Percentiles rank a stretch among this genome's conserved stretches.
Evolutionary conservation across 2,797 vertebrate species (phyloP).

Genomic region (Rachycentron canadum): DNA sequence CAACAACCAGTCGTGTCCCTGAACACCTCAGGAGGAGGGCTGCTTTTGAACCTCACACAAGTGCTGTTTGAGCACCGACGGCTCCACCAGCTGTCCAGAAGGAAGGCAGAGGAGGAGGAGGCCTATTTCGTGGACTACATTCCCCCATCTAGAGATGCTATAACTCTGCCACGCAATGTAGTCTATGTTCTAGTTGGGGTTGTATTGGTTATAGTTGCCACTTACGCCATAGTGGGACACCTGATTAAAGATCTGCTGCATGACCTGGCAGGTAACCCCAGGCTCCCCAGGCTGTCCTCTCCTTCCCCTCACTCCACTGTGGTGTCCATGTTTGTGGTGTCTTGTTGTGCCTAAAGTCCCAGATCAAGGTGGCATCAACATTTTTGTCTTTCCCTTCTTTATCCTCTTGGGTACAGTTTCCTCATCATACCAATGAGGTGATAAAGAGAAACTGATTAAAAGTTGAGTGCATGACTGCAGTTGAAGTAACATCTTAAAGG

Average conservation of each 20-base stretch:
- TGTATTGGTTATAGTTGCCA: constrained; percentile 87
- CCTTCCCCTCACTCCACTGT: constrained; percentile 15
- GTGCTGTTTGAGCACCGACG: constrained; percentile 60
- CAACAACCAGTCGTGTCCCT: constrained; percentile 31
- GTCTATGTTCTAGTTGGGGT: constrained; percentile 88
- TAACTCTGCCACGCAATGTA: constrained; percentile 86
- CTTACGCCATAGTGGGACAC: constrained; percentile 94
- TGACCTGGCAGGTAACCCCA: constrained; percentile 91
- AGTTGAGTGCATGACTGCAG: neutral
- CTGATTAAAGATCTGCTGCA: constrained; percentile 93
- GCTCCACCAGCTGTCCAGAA: constrained; percentile 70
- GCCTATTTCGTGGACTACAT: constrained; percentile 87
- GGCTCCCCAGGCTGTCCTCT: constrained; percentile 28
- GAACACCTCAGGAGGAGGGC: constrained; percentile 49
- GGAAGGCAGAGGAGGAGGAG: constrained; percentile 67
- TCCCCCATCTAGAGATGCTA: constrained; percentile 87
- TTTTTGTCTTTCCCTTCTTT: constrained; percentile 22
- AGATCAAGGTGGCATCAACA: neutral
- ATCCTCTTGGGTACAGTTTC: constrained; percentile 17
- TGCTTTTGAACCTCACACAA: constrained; percentile 54
- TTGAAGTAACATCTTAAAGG: neutral
- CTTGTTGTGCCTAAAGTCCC: constrained; percentile 4
- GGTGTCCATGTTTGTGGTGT: constrained; percentile 21
- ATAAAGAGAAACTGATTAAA: neutral
- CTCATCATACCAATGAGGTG: constrained; percentile 15